Percentiles rank a stretch among this genome's conserved stretches.
Conservation (phyloP, 2,797 vertebrate species). For the Sebastes reedi region DNA sequence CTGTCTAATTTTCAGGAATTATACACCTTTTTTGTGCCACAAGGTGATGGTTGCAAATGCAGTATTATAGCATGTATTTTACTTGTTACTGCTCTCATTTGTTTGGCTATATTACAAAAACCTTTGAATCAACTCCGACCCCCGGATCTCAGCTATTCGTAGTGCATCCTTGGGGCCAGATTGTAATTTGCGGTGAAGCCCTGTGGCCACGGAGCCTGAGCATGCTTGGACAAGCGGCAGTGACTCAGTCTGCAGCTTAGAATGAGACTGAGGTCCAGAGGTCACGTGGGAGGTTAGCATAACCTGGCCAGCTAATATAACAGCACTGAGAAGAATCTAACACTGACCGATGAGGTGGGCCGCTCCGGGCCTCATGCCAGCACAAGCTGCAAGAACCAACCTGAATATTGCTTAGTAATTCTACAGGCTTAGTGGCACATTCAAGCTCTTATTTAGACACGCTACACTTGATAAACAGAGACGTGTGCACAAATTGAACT, state of each 20-base stretch:
- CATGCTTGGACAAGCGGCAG: constrained; percentile 4
- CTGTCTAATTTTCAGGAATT: background rate
- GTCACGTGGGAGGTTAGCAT: constrained; percentile 23
- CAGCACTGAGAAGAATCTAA: constrained; percentile 38
- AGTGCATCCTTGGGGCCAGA: constrained; percentile 10
- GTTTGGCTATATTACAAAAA: constrained; percentile 1
- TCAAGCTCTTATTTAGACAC: background rate
- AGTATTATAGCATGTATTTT: background rate
- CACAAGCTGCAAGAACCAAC: background rate
- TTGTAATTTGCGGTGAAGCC: constrained; percentile 17
- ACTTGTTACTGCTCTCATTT: background rate
- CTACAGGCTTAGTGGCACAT: background rate
- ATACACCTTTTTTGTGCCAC: background rate
- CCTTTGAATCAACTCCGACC: background rate
- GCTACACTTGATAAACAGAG: background rate
- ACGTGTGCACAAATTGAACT: background rate
- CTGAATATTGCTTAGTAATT: background rate
- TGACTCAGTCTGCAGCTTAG: constrained; percentile 43
- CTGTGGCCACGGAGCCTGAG: constrained; percentile 4
- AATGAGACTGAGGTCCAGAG: background rate
- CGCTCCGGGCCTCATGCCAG: background rate
- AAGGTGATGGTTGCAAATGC: background rate
- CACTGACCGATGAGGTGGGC: constrained; percentile 21
- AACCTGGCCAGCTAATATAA: constrained; percentile 25
- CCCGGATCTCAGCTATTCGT: constrained; percentile 28